phyloP scores from a whole-genome alignment of 2,797 vertebrate genomes.

The Euphonia xanthogaster region DNA sequence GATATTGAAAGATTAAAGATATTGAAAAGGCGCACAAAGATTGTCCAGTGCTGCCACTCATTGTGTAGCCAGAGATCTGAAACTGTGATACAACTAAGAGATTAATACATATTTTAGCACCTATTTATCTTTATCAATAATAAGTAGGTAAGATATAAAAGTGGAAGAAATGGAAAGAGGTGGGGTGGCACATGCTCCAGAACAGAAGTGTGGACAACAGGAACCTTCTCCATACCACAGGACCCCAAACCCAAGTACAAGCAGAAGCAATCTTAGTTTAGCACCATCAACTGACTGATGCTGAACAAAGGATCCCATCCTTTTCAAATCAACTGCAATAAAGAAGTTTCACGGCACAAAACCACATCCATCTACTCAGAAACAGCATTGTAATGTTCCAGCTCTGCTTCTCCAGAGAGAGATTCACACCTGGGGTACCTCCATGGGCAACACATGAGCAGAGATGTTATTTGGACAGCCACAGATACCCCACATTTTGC shows the following conservation, averaged over 20 bases:
- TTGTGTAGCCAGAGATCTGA: not conserved
- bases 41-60: not conserved
- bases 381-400: not conserved
- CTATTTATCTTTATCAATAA: not conserved
- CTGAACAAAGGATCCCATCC: not conserved
- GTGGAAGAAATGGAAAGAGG: not conserved
- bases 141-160: not conserved
- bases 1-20: not conserved
- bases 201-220: accelerated
- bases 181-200: not conserved
- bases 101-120: not conserved
- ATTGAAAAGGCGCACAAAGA: not conserved
- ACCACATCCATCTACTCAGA: not conserved
- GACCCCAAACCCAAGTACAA: not conserved
- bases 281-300: not conserved
- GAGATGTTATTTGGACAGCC: not conserved
- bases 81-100: not conserved
- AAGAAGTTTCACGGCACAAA: not conserved
- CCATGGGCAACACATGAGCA: not conserved
- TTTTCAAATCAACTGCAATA: not conserved
- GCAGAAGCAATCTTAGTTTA: not conserved
- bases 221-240: not conserved
- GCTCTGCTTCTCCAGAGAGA: not conserved
- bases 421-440: not conserved
- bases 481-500: not conserved